These are phyloP conservation scores for Galerucella pusilla DNA, from an alignment of 2,888 invertebrate species.

Conservation along the genomic window DNA sequence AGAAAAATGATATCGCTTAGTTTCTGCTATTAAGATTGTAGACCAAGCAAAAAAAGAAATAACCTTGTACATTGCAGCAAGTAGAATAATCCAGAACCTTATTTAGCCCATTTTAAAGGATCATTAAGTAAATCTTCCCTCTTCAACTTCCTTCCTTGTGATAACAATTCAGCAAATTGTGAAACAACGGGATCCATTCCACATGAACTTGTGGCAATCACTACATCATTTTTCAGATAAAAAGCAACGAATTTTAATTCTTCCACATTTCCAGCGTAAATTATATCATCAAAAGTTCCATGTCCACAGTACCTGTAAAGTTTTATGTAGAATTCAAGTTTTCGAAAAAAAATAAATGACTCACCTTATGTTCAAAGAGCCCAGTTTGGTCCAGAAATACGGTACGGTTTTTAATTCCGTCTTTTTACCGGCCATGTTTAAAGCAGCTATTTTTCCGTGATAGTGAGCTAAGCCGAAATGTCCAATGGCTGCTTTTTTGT, in stretches of 20 bases:
- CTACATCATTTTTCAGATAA: conserved; percentile 76
- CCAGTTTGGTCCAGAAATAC: conserved; percentile 92
- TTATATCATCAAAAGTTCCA: conserved; percentile 75
- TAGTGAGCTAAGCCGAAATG: conserved; percentile 92
- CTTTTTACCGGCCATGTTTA: conserved; percentile 82
- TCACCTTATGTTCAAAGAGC: conserved; percentile 43
- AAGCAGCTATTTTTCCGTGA: conserved; percentile 87
- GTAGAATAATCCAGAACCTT: neutral
- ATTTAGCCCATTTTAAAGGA: conserved; percentile 12
- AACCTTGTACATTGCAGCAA: neutral
- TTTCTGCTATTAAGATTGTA: too few relatives aligned
- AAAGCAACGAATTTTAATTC: conserved; percentile 81
- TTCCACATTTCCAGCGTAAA: conserved; percentile 81
- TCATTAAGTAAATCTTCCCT: neutral
- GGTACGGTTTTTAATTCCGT: conserved; percentile 78
- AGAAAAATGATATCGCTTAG: too few relatives aligned
- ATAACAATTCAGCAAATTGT: conserved; percentile 20
- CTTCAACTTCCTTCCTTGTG: conserved; percentile 12
- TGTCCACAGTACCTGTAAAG: conserved; percentile 79
- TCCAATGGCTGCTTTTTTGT: conserved; percentile 75
- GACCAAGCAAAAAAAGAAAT: neutral
- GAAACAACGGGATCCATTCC: conserved; percentile 75
- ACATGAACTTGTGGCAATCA: conserved; percentile 83
- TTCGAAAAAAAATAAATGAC: neutral
- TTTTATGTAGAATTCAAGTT: conserved; percentile 73